These are phyloP conservation scores for Samia ricini DNA, from an alignment of 1,140 invertebrate species.

Conservation along the genomic window DNA sequence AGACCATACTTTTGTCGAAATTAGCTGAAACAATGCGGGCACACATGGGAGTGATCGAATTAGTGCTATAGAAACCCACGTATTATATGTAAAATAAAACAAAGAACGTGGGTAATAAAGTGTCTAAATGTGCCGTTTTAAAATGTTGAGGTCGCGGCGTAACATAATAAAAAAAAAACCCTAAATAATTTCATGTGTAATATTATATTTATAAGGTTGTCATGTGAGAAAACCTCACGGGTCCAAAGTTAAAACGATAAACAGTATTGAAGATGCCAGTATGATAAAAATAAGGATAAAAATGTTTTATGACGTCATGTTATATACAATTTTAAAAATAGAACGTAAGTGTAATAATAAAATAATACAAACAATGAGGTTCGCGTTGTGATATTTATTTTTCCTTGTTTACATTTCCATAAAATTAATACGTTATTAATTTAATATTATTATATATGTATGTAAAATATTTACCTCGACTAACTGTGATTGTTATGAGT, in stretches of 20 bases:
- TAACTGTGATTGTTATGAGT: constrained; percentile 64
- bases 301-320: not conserved
- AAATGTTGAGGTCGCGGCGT: not conserved
- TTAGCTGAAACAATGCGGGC: constrained; percentile 82
- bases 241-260: not conserved
- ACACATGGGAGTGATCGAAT: constrained; percentile 81
- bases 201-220: not conserved
- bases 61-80: constrained; percentile 2
- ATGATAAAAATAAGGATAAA: not conserved
- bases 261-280: constrained; percentile 14
- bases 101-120: no score
- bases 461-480: constrained; percentile 63
- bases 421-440: not conserved
- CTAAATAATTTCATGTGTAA: no score
- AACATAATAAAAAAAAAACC: not conserved
- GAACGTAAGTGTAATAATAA: constrained; percentile 26
- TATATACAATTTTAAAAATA: not conserved
- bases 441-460: not conserved
- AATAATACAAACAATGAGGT: constrained; percentile 33
- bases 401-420: not conserved
- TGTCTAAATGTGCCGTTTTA: not conserved
- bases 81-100: not conserved
- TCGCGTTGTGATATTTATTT: constrained; percentile 30
- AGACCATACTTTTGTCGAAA: constrained; percentile 81
- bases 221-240: not conserved